phyloP scores from a whole-genome alignment of 2,797 vertebrate species.

The Xenentodon cancila region DNA sequence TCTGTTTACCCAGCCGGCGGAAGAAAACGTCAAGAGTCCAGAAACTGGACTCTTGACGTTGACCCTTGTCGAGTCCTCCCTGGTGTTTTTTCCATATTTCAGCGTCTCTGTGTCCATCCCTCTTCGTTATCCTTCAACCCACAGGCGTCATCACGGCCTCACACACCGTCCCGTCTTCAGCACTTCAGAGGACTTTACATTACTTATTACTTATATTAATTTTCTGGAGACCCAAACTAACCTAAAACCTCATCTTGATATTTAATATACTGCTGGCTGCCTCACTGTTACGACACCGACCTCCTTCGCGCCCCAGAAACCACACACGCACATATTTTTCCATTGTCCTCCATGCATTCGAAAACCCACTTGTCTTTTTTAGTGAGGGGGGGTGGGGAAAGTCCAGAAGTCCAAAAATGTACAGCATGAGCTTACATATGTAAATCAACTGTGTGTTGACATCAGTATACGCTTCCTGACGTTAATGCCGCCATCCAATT shows the following conservation, averaged over 20 bases:
- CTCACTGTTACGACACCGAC: conserved; percentile 25
- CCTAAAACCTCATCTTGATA: background rate
- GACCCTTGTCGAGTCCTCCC: conserved; percentile 17
- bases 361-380: conserved; percentile 23
- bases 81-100: conserved; percentile 18
- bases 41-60: too few relatives aligned
- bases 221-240: background rate
- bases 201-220: conserved; percentile 4
- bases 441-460: conserved; percentile 35
- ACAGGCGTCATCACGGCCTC: too few relatives aligned
- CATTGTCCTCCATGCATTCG: conserved; percentile 6
- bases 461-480: conserved; percentile 21
- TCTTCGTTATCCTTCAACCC: too few relatives aligned
- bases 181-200: background rate
- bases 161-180: background rate
- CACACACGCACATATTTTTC: conserved; percentile 21
- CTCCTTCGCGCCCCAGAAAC: conserved; percentile 2
- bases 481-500: conserved; percentile 31
- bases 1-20: conserved; percentile 3
- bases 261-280: conserved; percentile 10
- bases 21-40: too few relatives aligned
- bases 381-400: conserved; percentile 5
- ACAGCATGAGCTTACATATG: conserved; percentile 20
- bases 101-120: conserved; percentile 8
- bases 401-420: conserved; percentile 18